phyloP scores from a whole-genome alignment of 2,797 vertebrate species.

The Periophthalmus magnuspinnatus region DNA sequence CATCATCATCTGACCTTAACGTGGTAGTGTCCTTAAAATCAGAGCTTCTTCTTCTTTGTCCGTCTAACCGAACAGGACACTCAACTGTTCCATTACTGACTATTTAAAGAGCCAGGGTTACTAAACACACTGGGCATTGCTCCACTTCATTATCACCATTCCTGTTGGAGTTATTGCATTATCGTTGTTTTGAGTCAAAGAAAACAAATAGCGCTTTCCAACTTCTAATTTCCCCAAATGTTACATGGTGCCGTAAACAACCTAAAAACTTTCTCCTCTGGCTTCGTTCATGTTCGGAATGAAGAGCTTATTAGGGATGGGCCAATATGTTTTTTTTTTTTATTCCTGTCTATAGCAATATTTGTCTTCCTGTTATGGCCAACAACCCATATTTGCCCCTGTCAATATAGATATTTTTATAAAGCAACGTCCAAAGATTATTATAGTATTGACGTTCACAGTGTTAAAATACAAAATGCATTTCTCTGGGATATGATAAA shows the following conservation, averaged over 20 bases:
- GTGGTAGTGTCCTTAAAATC: not conserved
- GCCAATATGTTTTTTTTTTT: too few relatives aligned
- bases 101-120: not conserved
- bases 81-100: not conserved
- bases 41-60: not conserved
- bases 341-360: too few relatives aligned
- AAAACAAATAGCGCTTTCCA: slow-evolving; percentile 33
- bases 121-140: not conserved
- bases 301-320: slow-evolving; percentile 10
- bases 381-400: too few relatives aligned
- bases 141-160: not conserved
- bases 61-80: not conserved
- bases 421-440: too few relatives aligned
- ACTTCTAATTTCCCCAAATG: slow-evolving; percentile 19
- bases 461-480: too few relatives aligned
- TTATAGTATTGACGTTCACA: too few relatives aligned
- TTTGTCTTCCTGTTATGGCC: too few relatives aligned
- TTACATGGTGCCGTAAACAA: slow-evolving; percentile 47
- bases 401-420: too few relatives aligned
- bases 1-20: not conserved
- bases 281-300: slow-evolving; percentile 19
- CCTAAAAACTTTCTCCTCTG: slow-evolving; percentile 32
- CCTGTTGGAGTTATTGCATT: not conserved
- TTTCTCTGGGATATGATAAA: too few relatives aligned
- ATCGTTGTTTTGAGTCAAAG: slow-evolving; percentile 42